Percentiles rank a stretch among this genome's conserved stretches.
Evolutionary conservation across 2,888 invertebrate genomes (phyloP).

Genomic region (Lasioglossum marginatum): DNA sequence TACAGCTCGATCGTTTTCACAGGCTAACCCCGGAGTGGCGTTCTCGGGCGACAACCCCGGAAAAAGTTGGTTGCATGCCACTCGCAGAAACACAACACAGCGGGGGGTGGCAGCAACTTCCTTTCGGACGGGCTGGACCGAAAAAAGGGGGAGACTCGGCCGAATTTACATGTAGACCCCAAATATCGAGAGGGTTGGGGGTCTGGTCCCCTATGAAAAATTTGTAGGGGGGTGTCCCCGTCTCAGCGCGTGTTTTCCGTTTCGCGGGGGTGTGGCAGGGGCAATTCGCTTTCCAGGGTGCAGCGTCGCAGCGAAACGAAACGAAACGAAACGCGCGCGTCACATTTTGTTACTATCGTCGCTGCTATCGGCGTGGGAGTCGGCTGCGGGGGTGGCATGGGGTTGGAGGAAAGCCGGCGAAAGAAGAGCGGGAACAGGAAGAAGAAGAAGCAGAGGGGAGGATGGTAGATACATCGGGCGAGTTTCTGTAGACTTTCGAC

Average conservation of each 20-base stretch:
- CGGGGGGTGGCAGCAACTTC: background rate
- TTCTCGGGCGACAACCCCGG: background rate
- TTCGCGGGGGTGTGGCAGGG: constrained; percentile 5
- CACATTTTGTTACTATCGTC: constrained; percentile 48
- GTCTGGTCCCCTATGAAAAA: constrained; percentile 26
- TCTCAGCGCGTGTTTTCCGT: constrained; percentile 23
- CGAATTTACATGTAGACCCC: constrained; percentile 40
- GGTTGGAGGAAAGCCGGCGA: background rate
- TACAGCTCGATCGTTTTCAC: constrained; percentile 9
- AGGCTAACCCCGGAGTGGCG: constrained; percentile 4
- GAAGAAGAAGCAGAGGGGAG: constrained; percentile 5
- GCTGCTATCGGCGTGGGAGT: background rate
- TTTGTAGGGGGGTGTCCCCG: constrained; percentile 18
- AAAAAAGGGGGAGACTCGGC: background rate
- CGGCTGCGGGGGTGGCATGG: background rate
- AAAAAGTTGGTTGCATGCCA: constrained; percentile 3
- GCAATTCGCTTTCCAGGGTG: constrained; percentile 42
- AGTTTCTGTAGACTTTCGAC: constrained; percentile 69
- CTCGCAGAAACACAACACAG: constrained; percentile 21
- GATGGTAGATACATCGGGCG: constrained; percentile 39
- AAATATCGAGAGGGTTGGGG: constrained; percentile 40
- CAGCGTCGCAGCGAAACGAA: constrained; percentile 52
- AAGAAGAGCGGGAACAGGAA: background rate
- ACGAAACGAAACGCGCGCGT: constrained; percentile 53
- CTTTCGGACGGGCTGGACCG: background rate